Evolutionary conservation across 2,888 invertebrate genomes (phyloP).

Genomic region (Gymnoscelis rufifasciata): DNA sequence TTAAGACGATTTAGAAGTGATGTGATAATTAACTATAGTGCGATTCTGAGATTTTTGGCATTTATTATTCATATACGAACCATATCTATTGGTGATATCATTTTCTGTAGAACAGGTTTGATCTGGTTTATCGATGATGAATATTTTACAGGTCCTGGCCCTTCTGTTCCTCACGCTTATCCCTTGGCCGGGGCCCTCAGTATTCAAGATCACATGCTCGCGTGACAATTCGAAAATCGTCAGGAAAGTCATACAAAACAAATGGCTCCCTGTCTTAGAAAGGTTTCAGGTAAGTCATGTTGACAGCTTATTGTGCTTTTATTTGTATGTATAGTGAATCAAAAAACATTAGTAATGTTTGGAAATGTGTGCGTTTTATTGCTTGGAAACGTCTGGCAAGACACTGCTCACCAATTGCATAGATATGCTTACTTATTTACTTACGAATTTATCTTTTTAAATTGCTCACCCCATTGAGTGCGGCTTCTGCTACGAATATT

Average conservation of each 20-base stretch:
- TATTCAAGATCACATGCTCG: slow-evolving; percentile 92
- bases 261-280: slow-evolving; percentile 93
- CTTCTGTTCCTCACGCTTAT: slow-evolving; percentile 89
- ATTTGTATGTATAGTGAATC: too few species aligned
- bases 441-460: background rate
- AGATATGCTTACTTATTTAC: too few species aligned
- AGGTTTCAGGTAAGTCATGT: slow-evolving; percentile 82
- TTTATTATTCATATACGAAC: too few species aligned
- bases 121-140: slow-evolving; percentile 44
- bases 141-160: slow-evolving; percentile 89
- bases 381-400: slow-evolving; percentile 2
- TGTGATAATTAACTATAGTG: too few species aligned
- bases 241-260: slow-evolving; percentile 91
- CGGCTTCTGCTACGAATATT: background rate
- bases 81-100: slow-evolving; percentile 24
- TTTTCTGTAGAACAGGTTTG: background rate
- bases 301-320: too few species aligned
- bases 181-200: slow-evolving; percentile 92
- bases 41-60: too few species aligned
- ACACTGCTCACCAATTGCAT: too few species aligned
- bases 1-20: background rate
- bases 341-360: background rate
- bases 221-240: slow-evolving; percentile 93
- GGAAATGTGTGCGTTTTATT: background rate
- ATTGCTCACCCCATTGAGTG: background rate